These are phyloP conservation scores for Megamerina dolium DNA, from an alignment of 2,888 invertebrate species.

Conservation along the genomic window DNA sequence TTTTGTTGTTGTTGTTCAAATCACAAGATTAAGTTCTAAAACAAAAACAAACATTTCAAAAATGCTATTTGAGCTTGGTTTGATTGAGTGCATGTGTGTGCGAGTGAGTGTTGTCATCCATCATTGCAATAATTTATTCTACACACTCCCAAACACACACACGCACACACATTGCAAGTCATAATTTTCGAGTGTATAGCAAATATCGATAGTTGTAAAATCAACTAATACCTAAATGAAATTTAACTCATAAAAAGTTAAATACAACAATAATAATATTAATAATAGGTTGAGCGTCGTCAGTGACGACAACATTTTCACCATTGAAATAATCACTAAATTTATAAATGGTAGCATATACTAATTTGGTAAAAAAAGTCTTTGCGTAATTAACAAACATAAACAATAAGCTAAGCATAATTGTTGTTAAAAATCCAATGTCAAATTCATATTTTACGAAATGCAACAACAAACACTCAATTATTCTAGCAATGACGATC, in stretches of 20 bases:
- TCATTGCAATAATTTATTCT: not conserved
- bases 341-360: slow-evolving; percentile 32
- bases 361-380: slow-evolving; percentile 40
- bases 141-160: not conserved
- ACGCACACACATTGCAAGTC: slow-evolving; percentile 21
- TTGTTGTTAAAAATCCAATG: not conserved
- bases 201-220: slow-evolving; percentile 27
- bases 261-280: no score
- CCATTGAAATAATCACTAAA: slow-evolving; percentile 23
- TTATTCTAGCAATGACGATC: slow-evolving; percentile 18
- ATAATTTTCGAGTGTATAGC: slow-evolving; percentile 25
- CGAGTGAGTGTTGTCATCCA: no score
- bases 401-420: slow-evolving; percentile 7
- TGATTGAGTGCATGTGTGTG: slow-evolving; percentile 26
- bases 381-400: slow-evolving; percentile 24
- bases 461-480: slow-evolving; percentile 17
- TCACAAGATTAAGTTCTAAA: slow-evolving; percentile 11
- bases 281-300: no score
- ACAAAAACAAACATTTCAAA: slow-evolving; percentile 16
- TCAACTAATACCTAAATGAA: slow-evolving; percentile 31
- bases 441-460: not conserved
- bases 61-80: slow-evolving; percentile 43
- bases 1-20: slow-evolving; percentile 10
- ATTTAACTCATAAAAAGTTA: slow-evolving; percentile 37
- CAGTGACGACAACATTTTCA: slow-evolving; percentile 7